phyloP scores from a whole-genome alignment of 2,888 invertebrate genomes.

The Celastrina argiolus region DNA sequence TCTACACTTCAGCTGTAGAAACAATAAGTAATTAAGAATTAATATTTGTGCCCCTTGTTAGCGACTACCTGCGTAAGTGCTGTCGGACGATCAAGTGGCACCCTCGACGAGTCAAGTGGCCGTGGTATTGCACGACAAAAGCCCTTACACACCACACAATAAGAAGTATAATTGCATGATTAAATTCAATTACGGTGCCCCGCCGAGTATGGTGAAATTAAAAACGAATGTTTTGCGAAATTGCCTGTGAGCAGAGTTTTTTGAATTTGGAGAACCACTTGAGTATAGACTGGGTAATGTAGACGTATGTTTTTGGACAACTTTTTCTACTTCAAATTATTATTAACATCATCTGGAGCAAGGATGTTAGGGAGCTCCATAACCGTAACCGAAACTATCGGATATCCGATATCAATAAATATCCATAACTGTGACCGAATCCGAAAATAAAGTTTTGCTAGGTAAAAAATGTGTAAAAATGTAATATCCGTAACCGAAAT shows the following conservation, averaged over 20 bases:
- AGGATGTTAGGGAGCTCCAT: no score
- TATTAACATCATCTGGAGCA: no score
- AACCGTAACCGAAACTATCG: no score
- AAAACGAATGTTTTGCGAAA: neutral
- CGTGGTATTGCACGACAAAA: conserved; percentile 1
- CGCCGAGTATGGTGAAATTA: conserved; percentile 1
- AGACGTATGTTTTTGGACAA: neutral
- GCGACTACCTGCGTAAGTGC: conserved; percentile 2
- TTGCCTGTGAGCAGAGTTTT: neutral
- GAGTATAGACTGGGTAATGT: neutral
- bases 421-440: no score
- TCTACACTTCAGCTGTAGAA: conserved; percentile 27
- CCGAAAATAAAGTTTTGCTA: no score
- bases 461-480: no score
- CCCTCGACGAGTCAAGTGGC: neutral
- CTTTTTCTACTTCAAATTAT: neutral
- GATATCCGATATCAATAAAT: no score
- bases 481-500: no score
- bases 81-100: neutral
- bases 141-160: neutral
- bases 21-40: conserved; percentile 12
- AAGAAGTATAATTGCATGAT: neutral
- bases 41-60: conserved; percentile 3
- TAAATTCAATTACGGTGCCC: neutral
- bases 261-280: neutral